Evolutionary conservation across 2,113 vertebrate genomes (phyloP).

Genomic region (Psittacus erithacus): DNA sequence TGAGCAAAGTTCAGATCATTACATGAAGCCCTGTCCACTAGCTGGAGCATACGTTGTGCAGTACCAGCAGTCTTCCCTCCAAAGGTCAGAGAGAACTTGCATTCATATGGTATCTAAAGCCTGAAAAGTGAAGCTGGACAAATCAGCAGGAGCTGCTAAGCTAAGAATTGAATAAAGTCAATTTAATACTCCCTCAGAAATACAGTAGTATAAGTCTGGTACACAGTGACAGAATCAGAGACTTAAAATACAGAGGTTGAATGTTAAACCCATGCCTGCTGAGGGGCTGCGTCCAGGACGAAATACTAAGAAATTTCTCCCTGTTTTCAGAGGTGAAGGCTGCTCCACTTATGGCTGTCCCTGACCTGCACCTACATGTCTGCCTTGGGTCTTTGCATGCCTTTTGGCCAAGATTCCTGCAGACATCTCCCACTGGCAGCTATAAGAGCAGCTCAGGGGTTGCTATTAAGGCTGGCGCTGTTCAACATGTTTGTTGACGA

Average conservation of each 20-base stretch:
- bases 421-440: neutral
- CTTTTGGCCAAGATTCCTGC: neutral
- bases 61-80: neutral
- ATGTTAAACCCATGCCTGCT: neutral
- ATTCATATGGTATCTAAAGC: neutral
- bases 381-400: fast-evolving
- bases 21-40: neutral
- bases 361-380: fast-evolving
- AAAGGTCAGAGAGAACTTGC: neutral
- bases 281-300: neutral
- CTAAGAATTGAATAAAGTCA: neutral
- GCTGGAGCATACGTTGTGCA: neutral
- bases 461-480: neutral
- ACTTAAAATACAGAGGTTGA: neutral
- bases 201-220: neutral
- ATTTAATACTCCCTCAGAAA: neutral
- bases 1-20: neutral
- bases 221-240: neutral
- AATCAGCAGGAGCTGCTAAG: neutral
- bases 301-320: neutral
- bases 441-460: neutral
- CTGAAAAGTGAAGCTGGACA: neutral
- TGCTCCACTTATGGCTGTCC: neutral
- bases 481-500: neutral
- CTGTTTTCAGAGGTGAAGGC: neutral